Conservation (phyloP, 1,140 invertebrate species). For the Philotrypesis tridentata region DNA sequence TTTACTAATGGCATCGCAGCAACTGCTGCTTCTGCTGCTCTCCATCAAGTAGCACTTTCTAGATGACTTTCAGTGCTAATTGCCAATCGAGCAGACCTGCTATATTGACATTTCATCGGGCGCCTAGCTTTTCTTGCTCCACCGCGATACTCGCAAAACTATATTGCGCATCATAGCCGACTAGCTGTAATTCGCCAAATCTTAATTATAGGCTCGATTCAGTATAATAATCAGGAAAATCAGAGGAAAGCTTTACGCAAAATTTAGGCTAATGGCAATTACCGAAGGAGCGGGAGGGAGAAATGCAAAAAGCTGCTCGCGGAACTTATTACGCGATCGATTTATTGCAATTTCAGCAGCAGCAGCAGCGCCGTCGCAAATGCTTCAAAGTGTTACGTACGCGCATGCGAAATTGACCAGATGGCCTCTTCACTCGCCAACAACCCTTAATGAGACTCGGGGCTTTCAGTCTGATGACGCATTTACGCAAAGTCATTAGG, state of each 20-base stretch:
- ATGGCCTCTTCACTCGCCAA: conserved; percentile 35
- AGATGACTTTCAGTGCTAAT: conserved; percentile 46
- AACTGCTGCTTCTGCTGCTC: conserved; percentile 57
- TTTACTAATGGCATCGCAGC: conserved; percentile 67
- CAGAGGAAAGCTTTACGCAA: not conserved
- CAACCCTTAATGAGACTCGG: conserved; percentile 36
- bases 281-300: not conserved
- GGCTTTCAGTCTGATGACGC: conserved; percentile 31
- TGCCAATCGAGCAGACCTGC: conserved; percentile 29
- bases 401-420: conserved; percentile 40
- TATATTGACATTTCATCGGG: not conserved
- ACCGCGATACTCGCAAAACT: no score
- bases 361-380: not conserved
- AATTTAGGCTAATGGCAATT: conserved; percentile 7
- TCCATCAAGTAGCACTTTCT: conserved; percentile 12
- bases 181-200: no score
- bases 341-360: conserved; percentile 28
- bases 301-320: not conserved
- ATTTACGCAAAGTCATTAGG: conserved; percentile 32
- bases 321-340: conserved; percentile 22
- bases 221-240: no score
- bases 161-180: no score
- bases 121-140: not conserved
- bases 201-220: no score
- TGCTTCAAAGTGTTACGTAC: conserved; percentile 25